Conservation (phyloP, 2,113 vertebrate species). For the Scartelaos histophorus region DNA sequence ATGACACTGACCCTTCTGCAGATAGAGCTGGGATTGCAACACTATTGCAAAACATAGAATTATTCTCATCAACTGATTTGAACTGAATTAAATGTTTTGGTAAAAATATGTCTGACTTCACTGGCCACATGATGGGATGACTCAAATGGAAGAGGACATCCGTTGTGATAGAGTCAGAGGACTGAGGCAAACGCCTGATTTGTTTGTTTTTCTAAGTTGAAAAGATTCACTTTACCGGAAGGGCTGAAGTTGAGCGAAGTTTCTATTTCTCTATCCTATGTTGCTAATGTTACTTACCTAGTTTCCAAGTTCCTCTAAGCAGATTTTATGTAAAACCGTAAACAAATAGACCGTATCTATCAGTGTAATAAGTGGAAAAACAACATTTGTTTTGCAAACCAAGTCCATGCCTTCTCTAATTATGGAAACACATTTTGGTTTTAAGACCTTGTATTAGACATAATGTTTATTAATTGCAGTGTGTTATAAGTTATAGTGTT, state of each 20-base stretch:
- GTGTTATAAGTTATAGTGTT: too few relatives aligned
- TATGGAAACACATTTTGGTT: not conserved
- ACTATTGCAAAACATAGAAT: not conserved
- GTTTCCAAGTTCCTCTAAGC: not conserved
- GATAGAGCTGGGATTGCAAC: not conserved
- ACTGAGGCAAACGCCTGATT: conserved; percentile 21
- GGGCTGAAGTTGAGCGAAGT: conserved; percentile 36
- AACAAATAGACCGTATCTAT: not conserved
- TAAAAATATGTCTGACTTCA: conserved; percentile 9
- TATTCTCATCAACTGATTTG: conserved; percentile 7
- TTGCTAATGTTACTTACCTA: not conserved
- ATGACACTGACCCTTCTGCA: not conserved
- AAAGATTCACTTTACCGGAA: conserved; percentile 32
- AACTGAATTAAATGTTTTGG: conserved; percentile 18
- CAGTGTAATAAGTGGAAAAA: not conserved
- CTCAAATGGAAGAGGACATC: conserved; percentile 30
- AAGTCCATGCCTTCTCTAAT: not conserved
- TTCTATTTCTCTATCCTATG: conserved; percentile 46
- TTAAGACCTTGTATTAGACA: not conserved
- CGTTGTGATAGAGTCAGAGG: conserved; percentile 27
- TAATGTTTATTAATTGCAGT: not conserved
- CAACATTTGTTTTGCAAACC: not conserved
- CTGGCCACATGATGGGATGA: conserved; percentile 17
- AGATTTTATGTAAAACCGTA: not conserved
- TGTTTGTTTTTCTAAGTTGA: conserved; percentile 17